Conservation (phyloP, 2,888 invertebrate genomes). For the Allolobophora icterica region DNA sequence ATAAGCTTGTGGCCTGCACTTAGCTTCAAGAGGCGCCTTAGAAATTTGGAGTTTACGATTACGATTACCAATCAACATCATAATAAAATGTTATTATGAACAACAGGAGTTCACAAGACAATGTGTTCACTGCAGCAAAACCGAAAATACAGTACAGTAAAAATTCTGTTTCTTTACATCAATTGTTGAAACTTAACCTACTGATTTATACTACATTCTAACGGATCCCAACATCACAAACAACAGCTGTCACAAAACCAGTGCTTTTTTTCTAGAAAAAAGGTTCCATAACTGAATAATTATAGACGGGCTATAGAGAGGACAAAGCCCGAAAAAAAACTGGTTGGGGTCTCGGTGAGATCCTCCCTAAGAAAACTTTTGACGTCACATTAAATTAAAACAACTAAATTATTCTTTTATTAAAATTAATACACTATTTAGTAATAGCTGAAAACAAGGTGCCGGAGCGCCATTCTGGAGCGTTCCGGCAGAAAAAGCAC, state of each 20-base stretch:
- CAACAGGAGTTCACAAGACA: not conserved
- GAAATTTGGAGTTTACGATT: not conserved
- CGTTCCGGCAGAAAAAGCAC: too few relatives aligned
- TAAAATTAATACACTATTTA: too few relatives aligned
- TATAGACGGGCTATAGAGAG: too few relatives aligned
- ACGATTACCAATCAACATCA: not conserved
- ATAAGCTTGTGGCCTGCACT: not conserved
- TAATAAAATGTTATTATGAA: not conserved
- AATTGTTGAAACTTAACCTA: not conserved
- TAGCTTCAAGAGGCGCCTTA: not conserved
- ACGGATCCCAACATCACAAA: not conserved
- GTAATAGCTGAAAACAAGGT: too few relatives aligned
- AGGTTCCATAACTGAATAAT: too few relatives aligned
- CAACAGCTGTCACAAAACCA: not conserved
- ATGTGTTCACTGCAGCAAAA: not conserved
- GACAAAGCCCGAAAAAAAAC: too few relatives aligned
- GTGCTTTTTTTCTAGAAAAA: too few relatives aligned
- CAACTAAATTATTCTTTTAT: too few relatives aligned
- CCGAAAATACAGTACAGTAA: not conserved
- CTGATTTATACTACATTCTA: not conserved
- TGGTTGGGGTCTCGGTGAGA: too few relatives aligned
- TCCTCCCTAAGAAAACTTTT: too few relatives aligned
- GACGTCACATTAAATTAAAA: too few relatives aligned
- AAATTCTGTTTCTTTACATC: not conserved
- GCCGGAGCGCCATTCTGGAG: too few relatives aligned